Conservation (phyloP, 2,888 invertebrate species). For the Dicyrtomina minuta region DNA sequence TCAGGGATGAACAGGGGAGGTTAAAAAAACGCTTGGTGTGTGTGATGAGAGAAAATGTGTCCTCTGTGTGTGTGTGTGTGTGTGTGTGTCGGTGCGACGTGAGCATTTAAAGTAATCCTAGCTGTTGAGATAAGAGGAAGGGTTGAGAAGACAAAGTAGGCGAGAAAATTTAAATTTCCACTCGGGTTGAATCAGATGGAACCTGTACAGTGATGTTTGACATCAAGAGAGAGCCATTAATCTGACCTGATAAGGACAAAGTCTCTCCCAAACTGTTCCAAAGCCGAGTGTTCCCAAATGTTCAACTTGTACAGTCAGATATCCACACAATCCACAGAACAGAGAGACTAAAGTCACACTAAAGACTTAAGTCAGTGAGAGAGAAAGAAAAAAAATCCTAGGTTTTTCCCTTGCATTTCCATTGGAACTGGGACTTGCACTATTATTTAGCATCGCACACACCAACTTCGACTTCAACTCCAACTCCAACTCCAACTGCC, state of each 20-base stretch:
- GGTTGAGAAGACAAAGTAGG: slow-evolving; percentile 46
- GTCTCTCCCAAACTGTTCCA: slow-evolving; percentile 6
- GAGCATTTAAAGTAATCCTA: slow-evolving; percentile 44
- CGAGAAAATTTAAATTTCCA: slow-evolving; percentile 43
- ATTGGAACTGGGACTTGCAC: too few relatives aligned
- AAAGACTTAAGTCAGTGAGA: too few relatives aligned
- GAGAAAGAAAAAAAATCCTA: not conserved
- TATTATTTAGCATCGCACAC: too few relatives aligned
- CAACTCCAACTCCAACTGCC: slow-evolving; percentile 3
- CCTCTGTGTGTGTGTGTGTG: not conserved
- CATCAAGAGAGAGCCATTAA: slow-evolving; percentile 40
- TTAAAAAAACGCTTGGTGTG: not conserved
- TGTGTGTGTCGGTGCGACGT: slow-evolving; percentile 23
- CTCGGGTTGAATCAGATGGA: slow-evolving; percentile 36
- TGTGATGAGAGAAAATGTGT: not conserved
- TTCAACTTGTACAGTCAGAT: too few relatives aligned
- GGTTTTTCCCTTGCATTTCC: not conserved
- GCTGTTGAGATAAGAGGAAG: slow-evolving; percentile 41
- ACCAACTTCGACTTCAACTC: too few relatives aligned
- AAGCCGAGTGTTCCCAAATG: not conserved
- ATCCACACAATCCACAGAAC: too few relatives aligned
- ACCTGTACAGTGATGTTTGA: slow-evolving; percentile 36
- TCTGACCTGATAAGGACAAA: slow-evolving; percentile 43
- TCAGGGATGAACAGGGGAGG: too few relatives aligned
- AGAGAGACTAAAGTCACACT: too few relatives aligned